Evolutionary conservation across 2,888 invertebrate species (phyloP).

Genomic region (Eurois occulta): DNA sequence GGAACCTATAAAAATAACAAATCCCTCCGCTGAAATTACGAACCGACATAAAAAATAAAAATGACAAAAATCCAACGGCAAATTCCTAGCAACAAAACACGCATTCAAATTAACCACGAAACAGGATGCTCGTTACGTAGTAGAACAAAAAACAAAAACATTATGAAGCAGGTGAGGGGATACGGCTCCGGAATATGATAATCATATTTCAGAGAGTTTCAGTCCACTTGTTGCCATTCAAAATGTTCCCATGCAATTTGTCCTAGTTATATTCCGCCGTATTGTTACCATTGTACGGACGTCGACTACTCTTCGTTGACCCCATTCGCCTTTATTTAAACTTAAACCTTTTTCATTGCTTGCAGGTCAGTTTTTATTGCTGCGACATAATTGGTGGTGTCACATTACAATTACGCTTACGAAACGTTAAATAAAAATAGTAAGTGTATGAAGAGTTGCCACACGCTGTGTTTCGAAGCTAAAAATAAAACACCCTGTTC

Average conservation of each 20-base stretch:
- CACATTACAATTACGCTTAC: conserved; percentile 48
- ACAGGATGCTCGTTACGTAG: conserved; percentile 86
- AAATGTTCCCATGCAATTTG: conserved; percentile 70
- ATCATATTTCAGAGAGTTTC: conserved; percentile 80
- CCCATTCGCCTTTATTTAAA: conserved; percentile 60
- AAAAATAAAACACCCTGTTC: conserved; percentile 12
- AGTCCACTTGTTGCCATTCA: conserved; percentile 78
- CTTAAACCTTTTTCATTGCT: conserved; percentile 55
- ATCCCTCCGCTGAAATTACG: conserved; percentile 62
- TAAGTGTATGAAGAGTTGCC: conserved; percentile 18
- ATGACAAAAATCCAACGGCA: conserved; percentile 78
- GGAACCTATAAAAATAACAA: conserved; percentile 65
- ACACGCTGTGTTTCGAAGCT: conserved; percentile 4
- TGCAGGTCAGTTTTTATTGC: conserved; percentile 53
- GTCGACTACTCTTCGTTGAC: conserved; percentile 57
- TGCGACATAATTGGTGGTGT: conserved; percentile 50
- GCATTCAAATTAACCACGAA: conserved; percentile 86
- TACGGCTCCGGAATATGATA: conserved; percentile 78
- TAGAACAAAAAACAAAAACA: conserved; percentile 80
- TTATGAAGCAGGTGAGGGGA: conserved; percentile 81
- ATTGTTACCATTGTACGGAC: conserved; percentile 64
- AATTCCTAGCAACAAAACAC: conserved; percentile 83
- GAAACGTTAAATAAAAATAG: conserved; percentile 27
- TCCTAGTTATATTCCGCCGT: conserved; percentile 63
- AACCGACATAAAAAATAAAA: conserved; percentile 65